These are phyloP conservation scores for Phalacrocorax aristotelis DNA, from an alignment of 2,113 vertebrate species.

Conservation along the genomic window DNA sequence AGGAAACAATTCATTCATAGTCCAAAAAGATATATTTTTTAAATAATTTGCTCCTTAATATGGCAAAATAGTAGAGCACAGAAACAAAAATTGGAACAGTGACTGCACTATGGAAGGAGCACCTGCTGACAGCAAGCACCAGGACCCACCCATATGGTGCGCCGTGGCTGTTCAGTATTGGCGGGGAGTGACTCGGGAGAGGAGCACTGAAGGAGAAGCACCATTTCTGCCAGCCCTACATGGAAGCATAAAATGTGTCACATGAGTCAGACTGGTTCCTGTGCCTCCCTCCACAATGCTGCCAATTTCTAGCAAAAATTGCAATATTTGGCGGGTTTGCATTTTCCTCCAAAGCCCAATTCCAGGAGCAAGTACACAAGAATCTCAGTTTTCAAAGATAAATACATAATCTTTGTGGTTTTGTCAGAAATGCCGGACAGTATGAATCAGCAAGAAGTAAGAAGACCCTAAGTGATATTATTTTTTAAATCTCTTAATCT, in stretches of 20 bases:
- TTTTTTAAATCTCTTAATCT: not conserved
- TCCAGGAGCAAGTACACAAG: not conserved
- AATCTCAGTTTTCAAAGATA: not conserved
- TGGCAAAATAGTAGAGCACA: not conserved
- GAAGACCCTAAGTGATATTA: not conserved
- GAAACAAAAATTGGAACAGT: not conserved
- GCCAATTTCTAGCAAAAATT: not conserved
- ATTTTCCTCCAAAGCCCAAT: not conserved
- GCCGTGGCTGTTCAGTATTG: accelerated
- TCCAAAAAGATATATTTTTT: not conserved
- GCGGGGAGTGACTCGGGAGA: not conserved
- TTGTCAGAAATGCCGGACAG: not conserved
- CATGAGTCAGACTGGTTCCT: accelerated
- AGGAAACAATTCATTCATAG: not conserved
- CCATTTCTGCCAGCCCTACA: not conserved
- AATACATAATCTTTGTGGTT: not conserved
- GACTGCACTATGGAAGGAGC: not conserved
- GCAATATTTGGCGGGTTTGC: not conserved
- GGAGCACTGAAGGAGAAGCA: not conserved
- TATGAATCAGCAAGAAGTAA: not conserved
- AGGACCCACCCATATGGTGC: accelerated
- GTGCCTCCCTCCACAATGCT: not conserved
- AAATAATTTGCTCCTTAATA: not conserved
- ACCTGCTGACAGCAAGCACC: not conserved
- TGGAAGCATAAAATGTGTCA: accelerated